Base-by-base conservation (phyloP, 1,140 invertebrate species). In the Vanessa atalanta region DNA sequence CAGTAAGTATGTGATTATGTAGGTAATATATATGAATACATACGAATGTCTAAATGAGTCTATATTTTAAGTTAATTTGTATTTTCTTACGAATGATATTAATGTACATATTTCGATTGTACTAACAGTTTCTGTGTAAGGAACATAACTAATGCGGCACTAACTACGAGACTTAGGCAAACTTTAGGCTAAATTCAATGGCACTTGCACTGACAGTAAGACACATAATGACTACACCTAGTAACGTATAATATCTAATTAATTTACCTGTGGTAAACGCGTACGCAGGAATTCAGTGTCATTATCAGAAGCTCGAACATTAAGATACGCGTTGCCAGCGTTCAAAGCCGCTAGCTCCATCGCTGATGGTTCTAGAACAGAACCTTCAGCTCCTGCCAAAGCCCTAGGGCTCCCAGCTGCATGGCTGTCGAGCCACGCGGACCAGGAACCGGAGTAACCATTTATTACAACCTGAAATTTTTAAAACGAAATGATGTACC, bases 271-370 rank as follows among this genome's bases (percentile, higher is more conserved):
- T 72, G 88, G 88, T 84, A 92, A 78, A 16, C 86, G 85, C 83
- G 91, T 86, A 81, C 88, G 86, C 79, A 93, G 50, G 53, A 91
- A 75, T 7, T 83, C 86, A 23, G 89, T 93, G 61, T 85, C 83
- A 51, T 93, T 93, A 43, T 91, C 89, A 8, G 85, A 72, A 0
- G 84, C 73, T 16, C 86, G 78, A 5, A 93, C 73, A 31, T 91
- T 88, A 11, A 93, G 70, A 43, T 85, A 87, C 5, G 89, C 87
- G 6, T 86, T 79, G 0, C 91, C 91, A 5, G 84, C 78, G 61
- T 91, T 82, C 14, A 93, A 61, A 0, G 89, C 87, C 1, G 84
- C 76, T 63, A 93, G 71, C 70, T 93, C 91, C 0, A 81, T 81
- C 0, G 87, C 68, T 15, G 84, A 82, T 0, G 91, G 91, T 76